Base-by-base conservation (phyloP, 2,888 invertebrate genomes). In the Xylophagus ater region DNA sequence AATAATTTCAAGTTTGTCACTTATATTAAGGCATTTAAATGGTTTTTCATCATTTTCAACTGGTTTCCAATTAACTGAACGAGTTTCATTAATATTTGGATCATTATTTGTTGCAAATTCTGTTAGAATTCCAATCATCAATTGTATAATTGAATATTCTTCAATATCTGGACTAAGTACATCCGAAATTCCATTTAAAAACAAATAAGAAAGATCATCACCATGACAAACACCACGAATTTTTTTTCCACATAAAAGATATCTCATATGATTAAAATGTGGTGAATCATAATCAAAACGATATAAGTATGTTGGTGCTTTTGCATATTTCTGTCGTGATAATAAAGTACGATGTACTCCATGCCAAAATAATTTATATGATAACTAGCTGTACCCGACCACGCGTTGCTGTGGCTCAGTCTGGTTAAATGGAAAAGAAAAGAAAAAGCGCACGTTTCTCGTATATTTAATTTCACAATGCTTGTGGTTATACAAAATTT, bases 141-240 rank as follows among this genome's bases (percentile, higher is more conserved):
- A 46, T 10, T 48, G 46, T 18, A 60, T 56, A 2, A 53, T 51
- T 13, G 49, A 48, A 28, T 52, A 51, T 42, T 62, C 62, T 0
- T 47, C 45, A 0, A 57, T 55, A 4, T 54, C 52, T 1, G 47
- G 43, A 3, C 49, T 37, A 3, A 56, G 42, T 9, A 50, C 53
- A 17, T 55, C 52, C 3, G 56, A 51, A 28, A 60, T 45, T 44
- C 56, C 52, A 18, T 56, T 53, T 19, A 56, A 53, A 34, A 59
- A 65, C 1, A 65, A 47, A 40, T 60, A 65, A 17, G 53, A 51
- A 13, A 63, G 45, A 37, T 65, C 65, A 45, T 65, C 65, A 2
- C 56, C 62, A 46, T 65, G 65, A 20, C 61, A 56, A 1, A 53
- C 56, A 8, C 65, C 64, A 1, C 52, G 49, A 15, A 58, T 37